Base-by-base conservation (phyloP, 2,888 invertebrate genomes). In the Colletes collaris region DNA sequence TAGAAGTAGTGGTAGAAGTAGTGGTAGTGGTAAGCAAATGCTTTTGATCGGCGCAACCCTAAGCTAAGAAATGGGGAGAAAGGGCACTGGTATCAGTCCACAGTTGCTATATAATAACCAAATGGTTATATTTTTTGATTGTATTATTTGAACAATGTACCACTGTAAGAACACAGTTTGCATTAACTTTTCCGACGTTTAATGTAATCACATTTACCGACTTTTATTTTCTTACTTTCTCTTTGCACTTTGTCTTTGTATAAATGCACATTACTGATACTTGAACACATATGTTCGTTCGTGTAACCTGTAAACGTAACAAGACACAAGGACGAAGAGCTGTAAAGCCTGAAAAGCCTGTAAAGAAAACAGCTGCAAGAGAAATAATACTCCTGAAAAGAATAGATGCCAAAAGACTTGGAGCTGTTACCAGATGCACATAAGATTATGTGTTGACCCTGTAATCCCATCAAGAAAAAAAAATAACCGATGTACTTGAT, bases 1-100 rank as follows among this genome's bases (percentile, higher is more conserved):
- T 91, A 91, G 91, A 91, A 90, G 91, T 91, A 91, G 91, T 92
- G 91, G 92, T 91, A 90, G 92, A 91, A 89, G 91, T 91, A 91
- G 92, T 90, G 90, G 92, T 92, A 93, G 92, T 92, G 90, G 92
- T 92, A 92, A 93, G 92, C 92, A 90, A 93, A 92, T 93, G 92
- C 92, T 92, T 93, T 92, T 92, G 93, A 92, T 92, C 92, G 90
- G 92, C 92, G 91, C 92, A 90, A 92, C 92, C 92, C 93, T 93
- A 93, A 93, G 93, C 93, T 93, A 93, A 92, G 93, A 92, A 93
- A 93, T 92, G 89, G 91, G 91, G 92, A 92, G 92, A 92, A 92
- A 92, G 91, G 92, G 92, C 91, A 93, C 92, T 92, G 92, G 91
- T 92, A 92, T 92, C 91, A 92, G 91, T 92, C 91, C 91, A 92